Evolutionary conservation across 2,797 vertebrate genomes (phyloP).

Genomic region (Crocodylus rhombifer): DNA sequence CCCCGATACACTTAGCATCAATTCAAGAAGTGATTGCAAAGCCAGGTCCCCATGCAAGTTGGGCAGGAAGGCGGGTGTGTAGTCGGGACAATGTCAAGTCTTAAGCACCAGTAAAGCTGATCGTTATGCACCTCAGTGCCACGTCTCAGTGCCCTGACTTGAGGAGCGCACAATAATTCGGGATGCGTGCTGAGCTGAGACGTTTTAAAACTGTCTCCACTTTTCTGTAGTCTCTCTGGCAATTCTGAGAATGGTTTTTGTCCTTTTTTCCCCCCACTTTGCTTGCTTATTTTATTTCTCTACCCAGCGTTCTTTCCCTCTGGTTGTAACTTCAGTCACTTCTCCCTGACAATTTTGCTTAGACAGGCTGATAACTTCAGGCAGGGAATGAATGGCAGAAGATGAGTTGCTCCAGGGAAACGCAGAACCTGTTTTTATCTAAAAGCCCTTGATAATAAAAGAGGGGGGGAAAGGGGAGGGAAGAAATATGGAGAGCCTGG

Average conservation of each 20-base stretch:
- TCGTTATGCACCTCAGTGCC: not conserved
- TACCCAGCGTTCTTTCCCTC: not conserved
- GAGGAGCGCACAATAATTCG: not conserved
- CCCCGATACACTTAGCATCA: not conserved
- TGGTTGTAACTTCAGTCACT: not conserved
- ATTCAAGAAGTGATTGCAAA: not conserved
- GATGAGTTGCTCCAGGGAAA: conserved; percentile 14
- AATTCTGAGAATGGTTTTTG: not conserved
- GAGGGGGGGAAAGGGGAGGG: conserved; percentile 47
- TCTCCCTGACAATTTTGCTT: not conserved
- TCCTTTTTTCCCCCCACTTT: not conserved
- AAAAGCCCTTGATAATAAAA: conserved; percentile 41
- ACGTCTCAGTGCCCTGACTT: not conserved
- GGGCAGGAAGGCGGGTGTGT: not conserved
- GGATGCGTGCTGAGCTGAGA: not conserved
- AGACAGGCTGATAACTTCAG: not conserved
- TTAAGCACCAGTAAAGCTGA: not conserved
- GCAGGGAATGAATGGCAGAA: conserved; percentile 5
- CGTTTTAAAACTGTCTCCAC: not conserved
- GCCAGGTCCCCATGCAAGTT: not conserved
- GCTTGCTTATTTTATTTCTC: not conserved
- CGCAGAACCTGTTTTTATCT: conserved; percentile 42
- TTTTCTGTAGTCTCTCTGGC: not conserved
- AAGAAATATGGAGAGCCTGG: conserved; percentile 26
- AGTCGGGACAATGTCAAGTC: not conserved